Conservation (phyloP, 2,113 vertebrate genomes). For the Daphoenositta chrysoptera region DNA sequence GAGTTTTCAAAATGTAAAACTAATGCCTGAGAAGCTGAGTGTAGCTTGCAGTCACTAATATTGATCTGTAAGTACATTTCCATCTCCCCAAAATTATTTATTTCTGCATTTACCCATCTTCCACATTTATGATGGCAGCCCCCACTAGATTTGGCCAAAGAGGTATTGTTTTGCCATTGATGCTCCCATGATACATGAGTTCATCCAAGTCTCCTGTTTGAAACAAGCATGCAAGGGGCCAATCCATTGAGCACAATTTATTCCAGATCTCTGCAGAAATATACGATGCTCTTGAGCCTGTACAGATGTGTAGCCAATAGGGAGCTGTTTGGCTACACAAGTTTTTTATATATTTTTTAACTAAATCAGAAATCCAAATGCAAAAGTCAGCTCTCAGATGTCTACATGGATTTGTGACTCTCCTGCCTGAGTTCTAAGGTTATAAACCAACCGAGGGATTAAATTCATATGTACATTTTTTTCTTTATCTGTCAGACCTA, state of each 20-base stretch:
- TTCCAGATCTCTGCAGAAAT: conserved; percentile 64
- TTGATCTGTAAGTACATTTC: not conserved
- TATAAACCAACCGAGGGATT: conserved; percentile 9
- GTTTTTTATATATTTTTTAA: conserved; percentile 57
- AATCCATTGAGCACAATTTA: conserved; percentile 63
- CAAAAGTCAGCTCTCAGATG: not conserved
- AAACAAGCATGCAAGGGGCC: conserved; percentile 40
- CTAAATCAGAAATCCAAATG: conserved; percentile 52
- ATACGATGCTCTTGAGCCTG: conserved; percentile 52
- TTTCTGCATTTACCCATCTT: not conserved
- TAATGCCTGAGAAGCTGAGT: not conserved
- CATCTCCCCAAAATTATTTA: not conserved
- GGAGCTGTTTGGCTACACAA: conserved; percentile 26
- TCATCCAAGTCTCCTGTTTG: conserved; percentile 1
- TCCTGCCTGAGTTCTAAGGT: not conserved
- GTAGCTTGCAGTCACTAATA: not conserved
- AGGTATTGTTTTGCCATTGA: not conserved
- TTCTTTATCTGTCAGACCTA: conserved; percentile 35
- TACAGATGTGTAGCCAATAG: conserved; percentile 56
- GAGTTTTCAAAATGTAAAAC: not conserved
- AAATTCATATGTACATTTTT: conserved; percentile 14
- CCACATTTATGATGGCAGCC: not conserved
- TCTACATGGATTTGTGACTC: conserved; percentile 31
- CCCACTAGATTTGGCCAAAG: not conserved
- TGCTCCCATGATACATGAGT: not conserved